Percentiles rank a stretch among this genome's conserved stretches.
Conservation (phyloP, 1,140 invertebrate species). For the Charaxes varanes region DNA sequence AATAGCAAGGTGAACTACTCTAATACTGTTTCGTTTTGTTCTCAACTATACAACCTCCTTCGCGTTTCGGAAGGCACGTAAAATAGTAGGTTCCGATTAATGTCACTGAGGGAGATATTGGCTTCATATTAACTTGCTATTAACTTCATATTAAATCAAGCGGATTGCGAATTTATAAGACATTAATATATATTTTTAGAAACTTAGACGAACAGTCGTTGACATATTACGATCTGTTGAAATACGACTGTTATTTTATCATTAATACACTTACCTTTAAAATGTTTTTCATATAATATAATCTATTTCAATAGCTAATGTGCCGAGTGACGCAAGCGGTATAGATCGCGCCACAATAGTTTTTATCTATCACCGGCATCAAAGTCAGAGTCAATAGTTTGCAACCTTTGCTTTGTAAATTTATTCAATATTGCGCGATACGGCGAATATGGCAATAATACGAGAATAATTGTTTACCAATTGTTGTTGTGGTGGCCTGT, state of each 20-base stretch:
- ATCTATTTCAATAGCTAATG: slow-evolving; percentile 11
- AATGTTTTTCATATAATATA: slow-evolving; percentile 1
- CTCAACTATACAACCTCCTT: no score
- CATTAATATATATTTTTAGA: no score
- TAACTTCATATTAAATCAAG: no score
- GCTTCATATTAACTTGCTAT: no score
- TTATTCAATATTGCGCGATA: slow-evolving; percentile 51
- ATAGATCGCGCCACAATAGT: slow-evolving; percentile 28
- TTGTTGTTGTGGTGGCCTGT: slow-evolving; percentile 56
- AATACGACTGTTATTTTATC: not conserved
- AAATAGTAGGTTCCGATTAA: no score
- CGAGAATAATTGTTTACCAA: slow-evolving; percentile 56
- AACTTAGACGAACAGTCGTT: no score
- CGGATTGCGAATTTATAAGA: no score
- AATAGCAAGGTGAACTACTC: no score
- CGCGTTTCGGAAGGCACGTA: no score
- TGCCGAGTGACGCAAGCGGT: slow-evolving; percentile 34
- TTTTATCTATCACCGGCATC: slow-evolving; percentile 60
- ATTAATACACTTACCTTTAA: not conserved
- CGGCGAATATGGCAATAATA: slow-evolving; percentile 56
- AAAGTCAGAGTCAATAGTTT: slow-evolving; percentile 62
- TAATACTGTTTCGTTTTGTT: no score
- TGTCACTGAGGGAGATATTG: no score
- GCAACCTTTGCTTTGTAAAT: slow-evolving; percentile 63
- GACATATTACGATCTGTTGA: no score